Percentiles rank a stretch among this genome's conserved stretches.
Evolutionary conservation across 1,140 invertebrate species (phyloP).

Genomic region (Cotesia vestalis): DNA sequence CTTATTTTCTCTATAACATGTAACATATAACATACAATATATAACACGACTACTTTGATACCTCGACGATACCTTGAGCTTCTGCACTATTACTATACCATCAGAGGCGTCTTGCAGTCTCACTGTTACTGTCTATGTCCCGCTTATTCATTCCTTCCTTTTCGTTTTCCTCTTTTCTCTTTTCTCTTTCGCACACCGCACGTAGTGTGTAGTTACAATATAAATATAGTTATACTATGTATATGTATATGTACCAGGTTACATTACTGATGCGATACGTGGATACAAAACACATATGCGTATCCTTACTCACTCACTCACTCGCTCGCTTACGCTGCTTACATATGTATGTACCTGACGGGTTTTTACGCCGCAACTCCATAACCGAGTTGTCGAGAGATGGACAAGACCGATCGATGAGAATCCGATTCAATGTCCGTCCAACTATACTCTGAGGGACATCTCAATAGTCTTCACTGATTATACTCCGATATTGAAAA

Average conservation of each 20-base stretch:
- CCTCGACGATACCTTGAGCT: neutral
- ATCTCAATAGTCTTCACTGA: conserved; percentile 26
- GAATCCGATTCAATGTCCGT: conserved; percentile 22
- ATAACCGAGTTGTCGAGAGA: conserved; percentile 36
- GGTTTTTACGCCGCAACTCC: conserved; percentile 34
- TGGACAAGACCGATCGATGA: conserved; percentile 34
- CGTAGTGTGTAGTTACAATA: neutral
- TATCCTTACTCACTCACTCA: conserved; percentile 1
- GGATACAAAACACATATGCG: conserved; percentile 15
- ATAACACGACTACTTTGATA: neutral
- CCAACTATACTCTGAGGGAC: conserved; percentile 8
- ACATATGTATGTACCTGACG: conserved; percentile 37
- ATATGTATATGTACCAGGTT: neutral
- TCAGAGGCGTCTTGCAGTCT: neutral
- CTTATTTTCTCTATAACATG: neutral
- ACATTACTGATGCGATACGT: too few species aligned
- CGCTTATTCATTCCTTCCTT: conserved; percentile 13
- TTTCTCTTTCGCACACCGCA: conserved; percentile 14
- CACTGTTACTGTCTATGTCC: neutral
- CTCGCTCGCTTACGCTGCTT: conserved; percentile 5
- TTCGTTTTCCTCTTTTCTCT: conserved; percentile 4
- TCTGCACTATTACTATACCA: neutral
- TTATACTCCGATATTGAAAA: conserved; percentile 6
- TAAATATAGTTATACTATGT: too few species aligned
- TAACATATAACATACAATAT: too few species aligned